phyloP scores from a whole-genome alignment of 2,113 vertebrate genomes.

The Stictonetta naevosa region DNA sequence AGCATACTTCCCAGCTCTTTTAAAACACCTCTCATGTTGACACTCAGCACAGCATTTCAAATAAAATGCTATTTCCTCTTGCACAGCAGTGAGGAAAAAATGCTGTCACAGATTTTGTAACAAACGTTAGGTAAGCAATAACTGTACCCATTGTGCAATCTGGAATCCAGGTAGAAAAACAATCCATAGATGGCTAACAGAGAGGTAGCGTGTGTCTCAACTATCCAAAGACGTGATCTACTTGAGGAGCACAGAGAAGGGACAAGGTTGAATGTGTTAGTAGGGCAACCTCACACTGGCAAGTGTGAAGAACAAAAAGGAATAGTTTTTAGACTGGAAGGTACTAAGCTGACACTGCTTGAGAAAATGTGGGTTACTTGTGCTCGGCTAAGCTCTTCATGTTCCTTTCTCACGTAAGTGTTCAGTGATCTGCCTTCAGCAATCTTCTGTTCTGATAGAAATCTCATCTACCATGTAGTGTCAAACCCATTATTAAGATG shows the following conservation, averaged over 20 bases:
- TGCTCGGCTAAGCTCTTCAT: background rate
- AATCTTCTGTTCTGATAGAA: background rate
- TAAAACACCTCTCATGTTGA: slow-evolving; percentile 55
- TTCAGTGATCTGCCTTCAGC: background rate
- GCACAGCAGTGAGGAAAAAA: slow-evolving; percentile 47
- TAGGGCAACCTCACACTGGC: background rate
- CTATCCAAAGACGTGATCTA: background rate
- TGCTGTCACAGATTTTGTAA: slow-evolving; percentile 66
- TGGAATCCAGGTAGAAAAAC: slow-evolving; percentile 7
- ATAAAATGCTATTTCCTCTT: slow-evolving; percentile 61
- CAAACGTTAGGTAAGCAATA: slow-evolving; percentile 47
- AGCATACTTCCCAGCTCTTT: slow-evolving; percentile 64
- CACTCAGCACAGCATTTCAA: slow-evolving; percentile 50
- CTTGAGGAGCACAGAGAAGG: background rate
- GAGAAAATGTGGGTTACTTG: background rate
- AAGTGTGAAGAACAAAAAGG: background rate
- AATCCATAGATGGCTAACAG: slow-evolving; percentile 1
- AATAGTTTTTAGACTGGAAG: background rate
- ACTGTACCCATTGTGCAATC: background rate
- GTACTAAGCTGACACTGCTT: background rate
- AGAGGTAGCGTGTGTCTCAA: background rate
- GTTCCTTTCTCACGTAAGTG: background rate
- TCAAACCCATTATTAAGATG: background rate
- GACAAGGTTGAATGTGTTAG: background rate
- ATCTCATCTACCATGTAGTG: background rate